These are phyloP conservation scores for Nerophis ophidion DNA, from an alignment of 2,113 vertebrate genomes.

Conservation along the genomic window DNA sequence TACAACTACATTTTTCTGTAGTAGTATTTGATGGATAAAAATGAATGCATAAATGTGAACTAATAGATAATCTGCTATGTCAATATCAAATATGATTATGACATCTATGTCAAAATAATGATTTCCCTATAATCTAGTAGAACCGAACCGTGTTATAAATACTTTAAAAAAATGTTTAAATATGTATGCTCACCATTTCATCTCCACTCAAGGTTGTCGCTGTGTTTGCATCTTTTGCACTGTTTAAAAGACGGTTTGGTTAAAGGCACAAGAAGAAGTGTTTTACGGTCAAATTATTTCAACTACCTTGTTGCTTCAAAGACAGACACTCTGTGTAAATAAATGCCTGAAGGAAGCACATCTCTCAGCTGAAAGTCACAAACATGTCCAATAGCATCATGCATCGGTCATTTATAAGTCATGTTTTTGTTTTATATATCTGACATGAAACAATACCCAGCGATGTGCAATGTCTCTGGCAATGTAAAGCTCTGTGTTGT, in stretches of 20 bases:
- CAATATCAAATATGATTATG: too few relatives aligned
- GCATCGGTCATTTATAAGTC: not conserved
- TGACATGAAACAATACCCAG: constrained; percentile 52
- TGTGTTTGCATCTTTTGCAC: not conserved
- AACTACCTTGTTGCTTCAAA: constrained; percentile 46
- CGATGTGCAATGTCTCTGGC: constrained; percentile 46
- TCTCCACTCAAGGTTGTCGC: constrained; percentile 2
- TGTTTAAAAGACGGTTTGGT: constrained; percentile 17
- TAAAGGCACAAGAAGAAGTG: not conserved
- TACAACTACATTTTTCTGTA: too few relatives aligned
- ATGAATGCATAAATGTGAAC: too few relatives aligned
- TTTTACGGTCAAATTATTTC: not conserved
- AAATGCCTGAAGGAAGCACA: constrained; percentile 11
- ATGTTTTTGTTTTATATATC: not conserved
- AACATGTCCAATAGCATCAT: constrained; percentile 1
- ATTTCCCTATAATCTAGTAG: too few relatives aligned
- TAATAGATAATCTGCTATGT: too few relatives aligned
- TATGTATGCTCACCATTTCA: constrained; percentile 19
- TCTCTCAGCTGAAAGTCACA: constrained; percentile 44
- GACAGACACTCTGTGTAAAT: constrained; percentile 49
- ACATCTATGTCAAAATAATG: too few relatives aligned
- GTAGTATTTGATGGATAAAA: too few relatives aligned
- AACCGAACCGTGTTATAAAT: too few relatives aligned
- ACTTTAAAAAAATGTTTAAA: too few relatives aligned
- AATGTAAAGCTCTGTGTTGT: constrained; percentile 23